Conservation (phyloP, 2,113 vertebrate species). For the Silurus meridionalis region DNA sequence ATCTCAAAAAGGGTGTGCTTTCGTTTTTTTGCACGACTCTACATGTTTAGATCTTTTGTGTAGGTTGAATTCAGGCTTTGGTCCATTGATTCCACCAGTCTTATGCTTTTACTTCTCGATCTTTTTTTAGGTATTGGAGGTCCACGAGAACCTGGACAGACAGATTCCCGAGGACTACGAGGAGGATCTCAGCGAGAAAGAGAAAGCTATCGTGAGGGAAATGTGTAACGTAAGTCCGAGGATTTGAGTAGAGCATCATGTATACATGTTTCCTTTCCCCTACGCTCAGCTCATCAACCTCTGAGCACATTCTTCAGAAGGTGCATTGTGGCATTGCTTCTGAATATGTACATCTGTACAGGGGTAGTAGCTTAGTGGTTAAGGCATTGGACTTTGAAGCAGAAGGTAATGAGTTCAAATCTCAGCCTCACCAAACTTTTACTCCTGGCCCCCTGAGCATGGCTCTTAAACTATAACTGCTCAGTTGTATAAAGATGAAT, state of each 20-base stretch:
- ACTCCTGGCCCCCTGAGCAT: no score
- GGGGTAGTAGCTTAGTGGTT: no score
- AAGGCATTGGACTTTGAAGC: no score
- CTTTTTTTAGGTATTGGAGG: slow-evolving; percentile 83
- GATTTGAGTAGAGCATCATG: neutral
- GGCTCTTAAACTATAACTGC: no score
- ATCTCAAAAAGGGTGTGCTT: no score
- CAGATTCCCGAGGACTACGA: slow-evolving; percentile 84
- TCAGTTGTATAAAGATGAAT: no score
- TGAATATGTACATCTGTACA: no score
- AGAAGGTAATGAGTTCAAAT: no score
- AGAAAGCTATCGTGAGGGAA: slow-evolving; percentile 91
- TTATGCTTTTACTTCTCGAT: neutral
- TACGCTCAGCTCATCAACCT: neutral
- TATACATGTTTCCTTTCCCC: neutral
- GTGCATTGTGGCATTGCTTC: neutral
- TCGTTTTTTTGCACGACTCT: no score
- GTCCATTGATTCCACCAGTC: neutral
- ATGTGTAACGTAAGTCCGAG: slow-evolving; percentile 87
- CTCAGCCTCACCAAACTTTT: no score
- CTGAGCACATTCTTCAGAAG: neutral
- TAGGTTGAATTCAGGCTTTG: neutral
- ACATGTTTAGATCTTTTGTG: no score
- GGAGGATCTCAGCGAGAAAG: slow-evolving; percentile 89
- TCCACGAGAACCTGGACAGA: slow-evolving; percentile 88